Evolutionary conservation across 2,888 invertebrate genomes (phyloP), one percentile per base, ranked within the genome.

Genomic region (Druceiella hillmani): DNA sequence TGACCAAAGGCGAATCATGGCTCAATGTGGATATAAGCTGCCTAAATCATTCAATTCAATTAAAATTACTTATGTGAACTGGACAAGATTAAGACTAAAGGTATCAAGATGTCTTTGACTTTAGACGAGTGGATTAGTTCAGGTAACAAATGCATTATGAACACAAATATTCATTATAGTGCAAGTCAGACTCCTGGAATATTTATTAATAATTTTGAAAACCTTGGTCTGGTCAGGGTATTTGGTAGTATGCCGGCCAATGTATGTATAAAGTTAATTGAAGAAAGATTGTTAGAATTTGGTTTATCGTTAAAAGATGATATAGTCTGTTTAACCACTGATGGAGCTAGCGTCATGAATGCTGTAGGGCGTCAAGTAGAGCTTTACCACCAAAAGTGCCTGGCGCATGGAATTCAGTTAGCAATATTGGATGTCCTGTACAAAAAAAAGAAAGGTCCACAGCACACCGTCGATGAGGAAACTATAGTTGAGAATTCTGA

Each of bases 401-500:
- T 41, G 24, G 44, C 48, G 3, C 45, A 49, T 37, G 44, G 27
- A 36, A 32, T 46, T 2, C 48, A 51, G 10, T 33, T 51, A 15
- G 48, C 41, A 15, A 41, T 51, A 6, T 12, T 44, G 13, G 48
- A 52, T 39, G 38, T 45, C 17, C 25, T 51, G 20, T 48, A 46
- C 17, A 40, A 42, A n/a, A n/a, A n/a, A 11, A 32, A 33, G 17
- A 24, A 43, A 35, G 10, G 10, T 20, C 22, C 6, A 20, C n/a
- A 9, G 6, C 22, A 20, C 22, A 9, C n/a, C 6, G 25, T 4
- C 25, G 4, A 25, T 7, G 9, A 7, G n/a, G 9, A 25, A 7
- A 11, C 25, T 25, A 11, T 12, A 11, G 25, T 11, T 4, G 25
- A 25, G 12, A 12, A 25, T 11, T 25, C 7, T 7, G 22, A 20